phyloP scores from a whole-genome alignment of 2,888 invertebrate species.

The Brenthis daphne region DNA sequence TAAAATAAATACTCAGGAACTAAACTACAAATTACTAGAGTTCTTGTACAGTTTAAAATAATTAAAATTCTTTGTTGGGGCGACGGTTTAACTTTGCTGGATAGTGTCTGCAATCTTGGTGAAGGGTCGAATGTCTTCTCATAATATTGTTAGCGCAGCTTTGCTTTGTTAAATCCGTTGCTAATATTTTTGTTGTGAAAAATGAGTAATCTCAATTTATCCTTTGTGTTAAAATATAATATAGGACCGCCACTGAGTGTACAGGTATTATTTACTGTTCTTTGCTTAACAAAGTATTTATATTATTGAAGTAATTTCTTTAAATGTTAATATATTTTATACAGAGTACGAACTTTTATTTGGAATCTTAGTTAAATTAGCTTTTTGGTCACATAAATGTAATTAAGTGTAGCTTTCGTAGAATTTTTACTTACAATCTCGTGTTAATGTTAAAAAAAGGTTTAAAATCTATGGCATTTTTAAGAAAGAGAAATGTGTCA shows the following conservation, averaged over 20 bases:
- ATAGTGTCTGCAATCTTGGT: constrained; percentile 46
- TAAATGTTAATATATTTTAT: no score
- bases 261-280: neutral
- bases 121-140: constrained; percentile 38
- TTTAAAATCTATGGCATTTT: constrained; percentile 38
- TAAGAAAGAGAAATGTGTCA: constrained; percentile 44
- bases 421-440: constrained; percentile 17
- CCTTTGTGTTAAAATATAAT: constrained; percentile 5
- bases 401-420: constrained; percentile 14
- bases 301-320: no score
- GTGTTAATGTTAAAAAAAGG: constrained; percentile 31
- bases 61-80: constrained; percentile 76
- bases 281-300: no score
- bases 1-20: constrained; percentile 70
- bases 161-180: constrained; percentile 30
- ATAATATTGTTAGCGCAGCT: constrained; percentile 30
- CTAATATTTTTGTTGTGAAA: constrained; percentile 28
- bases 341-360: no score
- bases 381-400: constrained; percentile 21
- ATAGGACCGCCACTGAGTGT: neutral
- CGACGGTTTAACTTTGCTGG: constrained; percentile 48
- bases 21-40: constrained; percentile 71
- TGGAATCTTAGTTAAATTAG: neutral
- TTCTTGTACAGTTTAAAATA: constrained; percentile 74
- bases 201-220: constrained; percentile 22